Evolutionary conservation across 92 coral and sea anemone genomes (phyloP).

Genomic region (Chrysogorgia sp.): DNA sequence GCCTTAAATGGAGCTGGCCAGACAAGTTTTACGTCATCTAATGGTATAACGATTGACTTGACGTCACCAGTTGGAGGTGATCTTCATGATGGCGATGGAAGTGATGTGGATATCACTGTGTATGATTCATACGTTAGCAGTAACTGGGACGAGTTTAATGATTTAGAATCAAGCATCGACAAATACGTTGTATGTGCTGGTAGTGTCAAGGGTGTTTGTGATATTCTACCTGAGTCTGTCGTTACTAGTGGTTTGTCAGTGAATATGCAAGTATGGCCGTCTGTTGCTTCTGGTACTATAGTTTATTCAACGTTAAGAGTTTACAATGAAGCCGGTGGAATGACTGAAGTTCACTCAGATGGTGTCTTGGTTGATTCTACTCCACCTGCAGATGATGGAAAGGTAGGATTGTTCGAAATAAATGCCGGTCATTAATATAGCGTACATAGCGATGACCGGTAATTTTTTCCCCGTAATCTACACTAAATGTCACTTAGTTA

Average conservation of each 20-base stretch:
- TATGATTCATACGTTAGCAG: constrained; percentile 73
- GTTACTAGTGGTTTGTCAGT: constrained; percentile 54
- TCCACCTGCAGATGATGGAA: constrained; percentile 69
- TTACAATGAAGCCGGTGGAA: constrained; percentile 79
- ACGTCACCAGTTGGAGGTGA: constrained; percentile 79
- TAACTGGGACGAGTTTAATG: constrained; percentile 88
- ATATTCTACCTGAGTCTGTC: constrained; percentile 67
- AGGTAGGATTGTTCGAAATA: constrained; percentile 66
- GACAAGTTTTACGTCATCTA: constrained; percentile 61
- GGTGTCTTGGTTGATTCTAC: constrained; percentile 82
- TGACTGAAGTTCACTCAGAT: constrained; percentile 71
- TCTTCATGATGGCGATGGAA: constrained; percentile 73
- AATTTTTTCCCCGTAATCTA: constrained; percentile 57
- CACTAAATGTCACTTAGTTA: too few species aligned
- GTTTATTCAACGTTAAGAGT: constrained; percentile 75
- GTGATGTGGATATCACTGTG: constrained; percentile 72
- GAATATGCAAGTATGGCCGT: constrained; percentile 72
- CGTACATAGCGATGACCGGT: too few species aligned
- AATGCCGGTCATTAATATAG: constrained; percentile 50
- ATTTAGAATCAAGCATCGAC: constrained; percentile 73
- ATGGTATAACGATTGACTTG: constrained; percentile 78
- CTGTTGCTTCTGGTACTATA: constrained; percentile 70
- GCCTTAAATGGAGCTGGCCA: constrained; percentile 85
- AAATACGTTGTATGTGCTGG: constrained; percentile 92
- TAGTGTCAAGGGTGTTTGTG: constrained; percentile 74